phyloP scores from a whole-genome alignment of 2,797 vertebrate species.

The Falco cherrug region DNA sequence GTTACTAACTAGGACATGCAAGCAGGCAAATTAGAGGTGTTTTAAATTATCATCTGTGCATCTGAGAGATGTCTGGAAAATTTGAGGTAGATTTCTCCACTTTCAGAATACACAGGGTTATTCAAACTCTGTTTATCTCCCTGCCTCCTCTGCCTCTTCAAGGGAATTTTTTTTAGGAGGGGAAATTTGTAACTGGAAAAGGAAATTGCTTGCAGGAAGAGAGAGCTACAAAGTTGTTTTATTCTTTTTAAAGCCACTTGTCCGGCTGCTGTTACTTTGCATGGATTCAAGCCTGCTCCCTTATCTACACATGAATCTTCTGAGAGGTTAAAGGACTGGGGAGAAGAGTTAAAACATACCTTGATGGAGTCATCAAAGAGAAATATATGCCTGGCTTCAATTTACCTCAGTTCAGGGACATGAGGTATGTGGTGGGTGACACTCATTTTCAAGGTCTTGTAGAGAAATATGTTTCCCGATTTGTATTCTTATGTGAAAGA shows the following conservation, averaged over 20 bases:
- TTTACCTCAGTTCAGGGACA: background rate
- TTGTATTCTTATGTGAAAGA: background rate
- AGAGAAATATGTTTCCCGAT: constrained; percentile 12
- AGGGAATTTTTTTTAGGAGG: background rate
- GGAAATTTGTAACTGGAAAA: constrained; percentile 26
- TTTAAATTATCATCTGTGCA: background rate
- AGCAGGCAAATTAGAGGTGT: background rate
- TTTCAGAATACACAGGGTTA: background rate
- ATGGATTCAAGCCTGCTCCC: background rate
- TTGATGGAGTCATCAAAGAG: constrained; percentile 35
- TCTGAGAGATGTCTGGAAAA: background rate
- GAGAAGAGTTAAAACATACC: constrained; percentile 19
- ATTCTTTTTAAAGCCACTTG: background rate
- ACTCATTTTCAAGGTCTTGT: background rate
- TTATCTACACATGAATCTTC: constrained; percentile 14
- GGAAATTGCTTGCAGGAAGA: background rate
- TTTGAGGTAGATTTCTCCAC: background rate
- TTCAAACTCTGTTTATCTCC: background rate
- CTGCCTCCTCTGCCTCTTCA: background rate
- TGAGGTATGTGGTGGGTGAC: background rate
- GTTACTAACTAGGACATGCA: background rate
- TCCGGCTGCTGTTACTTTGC: constrained; percentile 1
- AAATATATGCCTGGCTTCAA: constrained; percentile 3
- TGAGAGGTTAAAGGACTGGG: background rate
- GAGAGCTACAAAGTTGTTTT: background rate